Conservation (phyloP, 2,888 invertebrate species). For the Tipula confusa region DNA sequence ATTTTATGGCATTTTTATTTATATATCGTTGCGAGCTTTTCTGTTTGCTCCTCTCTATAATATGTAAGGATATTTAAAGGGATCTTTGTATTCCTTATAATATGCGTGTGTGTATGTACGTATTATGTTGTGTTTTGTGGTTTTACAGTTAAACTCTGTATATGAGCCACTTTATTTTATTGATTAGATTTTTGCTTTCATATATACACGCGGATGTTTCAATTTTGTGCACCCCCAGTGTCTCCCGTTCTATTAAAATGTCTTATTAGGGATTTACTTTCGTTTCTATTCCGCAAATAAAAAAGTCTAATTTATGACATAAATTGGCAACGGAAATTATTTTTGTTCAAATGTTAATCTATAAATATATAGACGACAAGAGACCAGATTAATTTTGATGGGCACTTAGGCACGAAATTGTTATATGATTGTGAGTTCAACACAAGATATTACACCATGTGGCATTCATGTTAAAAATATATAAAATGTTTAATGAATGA, state of each 20-base stretch:
- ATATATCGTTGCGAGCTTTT: conserved; percentile 6
- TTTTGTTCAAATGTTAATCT: neutral
- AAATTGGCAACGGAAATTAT: neutral
- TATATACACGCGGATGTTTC: neutral
- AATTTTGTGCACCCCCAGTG: neutral
- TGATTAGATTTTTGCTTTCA: neutral
- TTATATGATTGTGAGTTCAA: neutral
- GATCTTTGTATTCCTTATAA: neutral
- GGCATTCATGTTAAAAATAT: too few species aligned
- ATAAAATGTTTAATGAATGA: too few species aligned
- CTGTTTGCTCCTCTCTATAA: neutral
- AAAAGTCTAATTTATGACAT: neutral
- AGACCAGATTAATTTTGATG: neutral
- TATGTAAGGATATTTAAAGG: neutral
- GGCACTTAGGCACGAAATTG: neutral
- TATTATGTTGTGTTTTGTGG: neutral
- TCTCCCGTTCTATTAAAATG: neutral
- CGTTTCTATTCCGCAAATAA: neutral
- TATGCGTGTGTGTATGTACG: neutral
- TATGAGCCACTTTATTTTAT: neutral
- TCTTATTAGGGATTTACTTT: neutral
- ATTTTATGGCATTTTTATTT: neutral
- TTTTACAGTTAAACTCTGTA: neutral
- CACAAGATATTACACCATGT: too few species aligned
- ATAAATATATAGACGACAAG: too few species aligned